These are phyloP conservation scores for Timandra comae DNA, from an alignment of 2,888 invertebrate species.

Conservation along the genomic window DNA sequence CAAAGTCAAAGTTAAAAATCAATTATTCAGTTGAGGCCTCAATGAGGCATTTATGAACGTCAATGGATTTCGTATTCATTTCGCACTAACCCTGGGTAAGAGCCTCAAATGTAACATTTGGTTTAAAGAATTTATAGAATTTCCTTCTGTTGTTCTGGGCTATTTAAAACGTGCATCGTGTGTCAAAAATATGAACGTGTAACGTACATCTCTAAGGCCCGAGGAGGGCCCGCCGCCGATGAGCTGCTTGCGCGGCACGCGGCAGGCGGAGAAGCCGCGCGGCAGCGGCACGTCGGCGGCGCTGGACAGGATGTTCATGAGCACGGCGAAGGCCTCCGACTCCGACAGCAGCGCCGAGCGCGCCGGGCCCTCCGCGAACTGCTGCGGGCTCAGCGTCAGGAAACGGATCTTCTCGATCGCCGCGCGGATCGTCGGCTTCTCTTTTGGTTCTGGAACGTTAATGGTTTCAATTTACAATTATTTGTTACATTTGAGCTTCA, in stretches of 20 bases:
- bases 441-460: constrained; percentile 39
- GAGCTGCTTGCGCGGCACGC: constrained; percentile 61
- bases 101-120: too few species aligned
- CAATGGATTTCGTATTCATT: too few species aligned
- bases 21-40: too few species aligned
- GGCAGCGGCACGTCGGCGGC: constrained; percentile 83
- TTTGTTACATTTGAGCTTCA: too few species aligned
- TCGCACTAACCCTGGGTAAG: too few species aligned
- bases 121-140: too few species aligned
- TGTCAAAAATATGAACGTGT: not conserved
- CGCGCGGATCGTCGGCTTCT: constrained; percentile 72
- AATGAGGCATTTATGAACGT: too few species aligned
- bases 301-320: constrained; percentile 88
- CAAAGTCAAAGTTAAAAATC: too few species aligned
- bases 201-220: constrained; percentile 33
- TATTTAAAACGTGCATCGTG: too few species aligned
- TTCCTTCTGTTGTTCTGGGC: not conserved
- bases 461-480: too few species aligned
- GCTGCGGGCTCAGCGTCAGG: constrained; percentile 85
- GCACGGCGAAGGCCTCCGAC: constrained; percentile 86
- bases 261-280: constrained; percentile 80
- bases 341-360: constrained; percentile 84
- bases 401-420: constrained; percentile 87
- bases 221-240: constrained; percentile 45
- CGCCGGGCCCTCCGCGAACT: constrained; percentile 90